Evolutionary conservation across 92 coral and sea anemone genomes (phyloP), one percentile per base, ranked within the genome.

Genomic region (Actinostola sp.): DNA sequence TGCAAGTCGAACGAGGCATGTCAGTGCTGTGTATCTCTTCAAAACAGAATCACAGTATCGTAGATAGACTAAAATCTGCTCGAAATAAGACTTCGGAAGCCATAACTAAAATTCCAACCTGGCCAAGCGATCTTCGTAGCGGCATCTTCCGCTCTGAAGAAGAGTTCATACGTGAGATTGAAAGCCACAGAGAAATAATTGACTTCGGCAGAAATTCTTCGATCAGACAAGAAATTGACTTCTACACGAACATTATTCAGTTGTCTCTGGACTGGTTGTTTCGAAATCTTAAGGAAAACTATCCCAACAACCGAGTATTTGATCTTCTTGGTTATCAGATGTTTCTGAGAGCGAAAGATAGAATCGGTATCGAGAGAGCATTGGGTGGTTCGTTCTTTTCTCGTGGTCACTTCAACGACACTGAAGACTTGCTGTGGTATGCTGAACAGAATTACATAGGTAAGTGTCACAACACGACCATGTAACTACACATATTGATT

Each of bases 1-100:
- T 89, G 24, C 95, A 89, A 76, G 83, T 77, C 35, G 90, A 89
- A 34, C 88, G 95, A n/a, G 95, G 90, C 2, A 51, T 82, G 7
- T 72, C 90, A 0, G 90, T 81, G 24, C 35, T 89, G 71, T 76
- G 78, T 31, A 55, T 88, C 19, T 67, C 79, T 30, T 79, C 92
- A n/a, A 45, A 26, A 6, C 58, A 63, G 3, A 75, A 73, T 44
- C 35, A 20, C 7, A 49, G 21, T 7, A 67, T 62, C 19, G 51
- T 12, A 1, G 16, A 41, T 1, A 31, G 41, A 3, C 41, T 83
- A 51, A 52, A 70, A 26, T 15, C 16, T 16, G 86, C 86, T 26
- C 82, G 73, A 1, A 3, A 1, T 8, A 39, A 60, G 8, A 74
- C 82, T 3, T 75, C 78, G 34, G 10, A 11, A 15, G 73, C 58